Percentiles rank a stretch among this genome's conserved stretches.
Evolutionary conservation across 2,797 vertebrate species (phyloP).

Genomic region (Myotis myotis): DNA sequence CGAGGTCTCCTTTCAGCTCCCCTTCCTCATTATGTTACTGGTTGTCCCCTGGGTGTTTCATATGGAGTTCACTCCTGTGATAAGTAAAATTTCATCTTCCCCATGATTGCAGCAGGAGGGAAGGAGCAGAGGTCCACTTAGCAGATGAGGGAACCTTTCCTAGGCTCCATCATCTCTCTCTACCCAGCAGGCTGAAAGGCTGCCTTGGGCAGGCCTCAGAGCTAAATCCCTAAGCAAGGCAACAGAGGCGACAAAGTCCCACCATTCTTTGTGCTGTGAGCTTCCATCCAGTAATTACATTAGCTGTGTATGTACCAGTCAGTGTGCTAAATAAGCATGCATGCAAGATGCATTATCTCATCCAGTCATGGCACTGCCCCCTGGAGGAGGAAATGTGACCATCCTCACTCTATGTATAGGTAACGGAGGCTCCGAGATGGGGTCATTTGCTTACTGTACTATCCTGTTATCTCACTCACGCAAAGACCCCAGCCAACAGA

Average conservation of each 20-base stretch:
- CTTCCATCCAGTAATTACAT: not conserved
- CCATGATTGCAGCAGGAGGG: not conserved
- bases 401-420: not conserved
- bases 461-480: not conserved
- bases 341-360: too few species aligned
- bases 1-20: not conserved
- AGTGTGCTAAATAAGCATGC: not conserved
- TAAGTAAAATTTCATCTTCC: not conserved
- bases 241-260: not conserved
- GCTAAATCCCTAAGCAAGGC: not conserved
- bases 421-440: not conserved
- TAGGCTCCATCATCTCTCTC: not conserved
- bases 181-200: not conserved
- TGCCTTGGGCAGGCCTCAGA: not conserved
- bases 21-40: not conserved
- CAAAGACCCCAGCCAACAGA: too few species aligned
- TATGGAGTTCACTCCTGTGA: not conserved
- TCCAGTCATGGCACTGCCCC: not conserved
- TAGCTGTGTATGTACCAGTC: not conserved
- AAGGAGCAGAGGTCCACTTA: not conserved
- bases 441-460: not conserved
- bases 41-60: not conserved
- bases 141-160: not conserved
- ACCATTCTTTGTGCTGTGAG: not conserved
- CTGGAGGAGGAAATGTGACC: not conserved